Evolutionary conservation across 2,113 vertebrate genomes (phyloP).

Genomic region (Orientallactaga bullata): DNA sequence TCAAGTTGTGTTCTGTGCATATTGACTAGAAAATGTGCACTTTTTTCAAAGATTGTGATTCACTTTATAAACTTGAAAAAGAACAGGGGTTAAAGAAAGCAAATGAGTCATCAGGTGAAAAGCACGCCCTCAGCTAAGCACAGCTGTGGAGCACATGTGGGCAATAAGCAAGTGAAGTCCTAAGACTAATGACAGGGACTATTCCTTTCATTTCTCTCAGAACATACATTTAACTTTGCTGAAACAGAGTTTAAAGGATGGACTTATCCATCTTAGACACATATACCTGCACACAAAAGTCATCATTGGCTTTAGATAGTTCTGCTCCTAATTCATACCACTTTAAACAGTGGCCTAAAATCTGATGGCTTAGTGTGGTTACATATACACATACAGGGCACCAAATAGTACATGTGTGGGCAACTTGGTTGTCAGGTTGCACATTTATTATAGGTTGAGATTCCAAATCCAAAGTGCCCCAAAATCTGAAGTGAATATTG

Average conservation of each 20-base stretch:
- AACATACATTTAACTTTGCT: not conserved
- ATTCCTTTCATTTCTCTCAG: not conserved
- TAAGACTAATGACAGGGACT: not conserved
- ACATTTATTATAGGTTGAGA: not conserved
- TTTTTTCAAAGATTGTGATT: conserved; percentile 18
- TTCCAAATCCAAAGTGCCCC: not conserved
- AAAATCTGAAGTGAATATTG: not conserved
- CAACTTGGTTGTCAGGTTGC: not conserved
- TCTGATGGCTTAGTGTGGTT: not conserved
- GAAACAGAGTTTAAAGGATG: not conserved
- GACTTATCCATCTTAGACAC: not conserved
- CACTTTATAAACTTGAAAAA: conserved; percentile 55
- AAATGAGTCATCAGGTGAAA: conserved; percentile 44
- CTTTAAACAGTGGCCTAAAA: conserved; percentile 9
- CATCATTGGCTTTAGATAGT: not conserved
- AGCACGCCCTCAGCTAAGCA: conserved; percentile 7
- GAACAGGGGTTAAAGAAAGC: not conserved
- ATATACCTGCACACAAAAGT: not conserved
- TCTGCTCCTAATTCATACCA: not conserved
- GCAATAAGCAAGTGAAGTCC: not conserved
- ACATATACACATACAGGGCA: not conserved
- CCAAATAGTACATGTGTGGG: not conserved
- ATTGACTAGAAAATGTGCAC: not conserved
- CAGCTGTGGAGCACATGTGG: not conserved
- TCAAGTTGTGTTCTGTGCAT: not conserved